Evolutionary conservation across 2,797 vertebrate species (phyloP).

Genomic region (Chlorospingus flavigularis): DNA sequence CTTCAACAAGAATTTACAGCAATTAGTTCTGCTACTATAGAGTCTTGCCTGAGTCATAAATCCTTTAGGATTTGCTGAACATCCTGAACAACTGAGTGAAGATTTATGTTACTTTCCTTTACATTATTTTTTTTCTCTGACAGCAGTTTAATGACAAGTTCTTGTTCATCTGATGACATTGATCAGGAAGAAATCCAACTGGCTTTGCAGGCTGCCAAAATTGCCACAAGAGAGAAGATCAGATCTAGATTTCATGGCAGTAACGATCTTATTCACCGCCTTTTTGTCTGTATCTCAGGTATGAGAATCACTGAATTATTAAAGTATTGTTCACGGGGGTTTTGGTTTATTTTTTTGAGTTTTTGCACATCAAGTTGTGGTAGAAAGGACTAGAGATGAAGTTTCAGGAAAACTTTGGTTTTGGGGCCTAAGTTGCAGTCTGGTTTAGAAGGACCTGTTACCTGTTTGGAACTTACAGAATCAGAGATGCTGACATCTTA

Average conservation of each 20-base stretch:
- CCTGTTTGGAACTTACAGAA: background rate
- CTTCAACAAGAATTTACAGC: conserved; percentile 12
- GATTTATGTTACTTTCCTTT: background rate
- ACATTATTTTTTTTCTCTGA: background rate
- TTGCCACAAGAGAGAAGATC: conserved; percentile 89
- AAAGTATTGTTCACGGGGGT: rapidly evolving
- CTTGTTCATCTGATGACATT: conserved; percentile 82
- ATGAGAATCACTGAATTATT: background rate
- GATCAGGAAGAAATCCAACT: conserved; percentile 84
- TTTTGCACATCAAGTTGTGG: background rate
- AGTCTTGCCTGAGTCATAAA: conserved; percentile 24
- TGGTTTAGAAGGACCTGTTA: background rate
- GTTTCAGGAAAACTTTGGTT: background rate
- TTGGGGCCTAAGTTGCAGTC: background rate
- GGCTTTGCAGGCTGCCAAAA: conserved; percentile 81
- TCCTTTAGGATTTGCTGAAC: conserved; percentile 16
- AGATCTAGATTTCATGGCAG: conserved; percentile 94
- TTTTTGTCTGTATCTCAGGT: conserved; percentile 99
- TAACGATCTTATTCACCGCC: conserved; percentile 94
- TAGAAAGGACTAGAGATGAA: background rate
- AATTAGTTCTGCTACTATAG: background rate
- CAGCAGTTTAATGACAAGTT: conserved; percentile 82
- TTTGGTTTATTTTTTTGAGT: background rate
- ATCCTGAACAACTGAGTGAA: background rate
- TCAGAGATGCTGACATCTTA: background rate